These are phyloP conservation scores for Chrosomus eos DNA, from an alignment of 2,797 vertebrate species.

Conservation along the genomic window DNA sequence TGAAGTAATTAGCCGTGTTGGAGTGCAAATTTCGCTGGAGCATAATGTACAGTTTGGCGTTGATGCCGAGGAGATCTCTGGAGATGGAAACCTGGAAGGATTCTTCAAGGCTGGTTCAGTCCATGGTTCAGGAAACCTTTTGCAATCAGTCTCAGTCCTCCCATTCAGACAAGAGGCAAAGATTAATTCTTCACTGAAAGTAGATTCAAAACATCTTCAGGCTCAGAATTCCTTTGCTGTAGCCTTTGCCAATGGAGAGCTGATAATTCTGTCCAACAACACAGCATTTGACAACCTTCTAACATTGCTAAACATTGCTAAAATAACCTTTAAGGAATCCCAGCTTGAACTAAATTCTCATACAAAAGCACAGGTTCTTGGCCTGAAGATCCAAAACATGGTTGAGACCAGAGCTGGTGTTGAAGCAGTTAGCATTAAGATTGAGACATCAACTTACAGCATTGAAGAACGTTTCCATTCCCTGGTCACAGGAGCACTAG, in stretches of 20 bases:
- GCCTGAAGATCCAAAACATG: conserved; percentile 78
- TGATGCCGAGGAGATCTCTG: conserved; percentile 72
- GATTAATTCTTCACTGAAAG: conserved; percentile 78
- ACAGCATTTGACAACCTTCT: conserved; percentile 78
- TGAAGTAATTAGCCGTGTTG: conserved; percentile 78
- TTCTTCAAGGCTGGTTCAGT: conserved; percentile 76
- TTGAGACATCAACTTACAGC: conserved; percentile 80
- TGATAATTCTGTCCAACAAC: conserved; percentile 80
- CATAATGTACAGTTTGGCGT: conserved; percentile 69
- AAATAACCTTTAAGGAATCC: conserved; percentile 80
- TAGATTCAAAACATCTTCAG: conserved; percentile 82
- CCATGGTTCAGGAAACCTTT: conserved; percentile 73
- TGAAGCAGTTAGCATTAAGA: conserved; percentile 76
- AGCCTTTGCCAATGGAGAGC: conserved; percentile 70
- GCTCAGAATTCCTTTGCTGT: conserved; percentile 80
- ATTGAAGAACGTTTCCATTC: conserved; percentile 76
- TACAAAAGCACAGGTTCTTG: conserved; percentile 74
- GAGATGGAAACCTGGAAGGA: conserved; percentile 75
- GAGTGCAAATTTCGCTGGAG: conserved; percentile 75
- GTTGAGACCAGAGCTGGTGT: conserved; percentile 78
- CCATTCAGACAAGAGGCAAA: conserved; percentile 71
- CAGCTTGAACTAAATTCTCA: conserved; percentile 82
- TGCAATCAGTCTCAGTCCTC: conserved; percentile 70
- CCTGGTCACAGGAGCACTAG: conserved; percentile 79
- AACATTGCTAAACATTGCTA: conserved; percentile 73